Evolutionary conservation across 92 coral and sea anemone species (phyloP).

Genomic region (Porites cylindrica): DNA sequence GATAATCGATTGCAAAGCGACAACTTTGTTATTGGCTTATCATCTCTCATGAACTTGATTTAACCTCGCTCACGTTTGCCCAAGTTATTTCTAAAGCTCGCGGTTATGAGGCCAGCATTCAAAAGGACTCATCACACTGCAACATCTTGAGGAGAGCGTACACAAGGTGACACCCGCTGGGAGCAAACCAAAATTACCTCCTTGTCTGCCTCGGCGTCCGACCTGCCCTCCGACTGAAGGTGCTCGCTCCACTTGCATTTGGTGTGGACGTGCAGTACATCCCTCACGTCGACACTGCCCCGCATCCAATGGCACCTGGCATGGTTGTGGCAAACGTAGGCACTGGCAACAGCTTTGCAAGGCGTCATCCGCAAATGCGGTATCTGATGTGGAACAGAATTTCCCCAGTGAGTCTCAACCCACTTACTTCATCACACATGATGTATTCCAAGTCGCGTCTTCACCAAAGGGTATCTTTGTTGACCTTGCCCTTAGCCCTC

Average conservation of each 20-base stretch:
- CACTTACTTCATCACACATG: conserved; percentile 48
- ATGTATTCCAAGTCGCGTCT: conserved; percentile 53
- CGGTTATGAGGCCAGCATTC: conserved; percentile 56
- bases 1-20: conserved; percentile 59
- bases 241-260: conserved; percentile 48
- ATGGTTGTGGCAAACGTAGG: conserved; percentile 71
- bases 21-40: conserved; percentile 63
- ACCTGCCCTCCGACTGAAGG: background rate
- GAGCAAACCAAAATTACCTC: background rate
- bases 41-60: conserved; percentile 51
- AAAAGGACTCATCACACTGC: conserved; percentile 50
- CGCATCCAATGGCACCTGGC: conserved; percentile 57
- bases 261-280: conserved; percentile 62
- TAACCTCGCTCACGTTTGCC: conserved; percentile 52
- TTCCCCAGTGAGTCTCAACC: background rate
- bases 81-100: conserved; percentile 67
- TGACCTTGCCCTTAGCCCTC: conserved; percentile 55
- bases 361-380: conserved; percentile 31
- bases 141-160: conserved; percentile 55
- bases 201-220: background rate
- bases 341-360: conserved; percentile 74
- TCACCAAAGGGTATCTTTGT: conserved; percentile 69
- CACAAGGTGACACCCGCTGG: conserved; percentile 43
- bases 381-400: conserved; percentile 21
- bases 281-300: conserved; percentile 52